Conservation (phyloP, 37 sponge, comb jelly and placozoan species). For the Mnemiopsis leidyi region DNA sequence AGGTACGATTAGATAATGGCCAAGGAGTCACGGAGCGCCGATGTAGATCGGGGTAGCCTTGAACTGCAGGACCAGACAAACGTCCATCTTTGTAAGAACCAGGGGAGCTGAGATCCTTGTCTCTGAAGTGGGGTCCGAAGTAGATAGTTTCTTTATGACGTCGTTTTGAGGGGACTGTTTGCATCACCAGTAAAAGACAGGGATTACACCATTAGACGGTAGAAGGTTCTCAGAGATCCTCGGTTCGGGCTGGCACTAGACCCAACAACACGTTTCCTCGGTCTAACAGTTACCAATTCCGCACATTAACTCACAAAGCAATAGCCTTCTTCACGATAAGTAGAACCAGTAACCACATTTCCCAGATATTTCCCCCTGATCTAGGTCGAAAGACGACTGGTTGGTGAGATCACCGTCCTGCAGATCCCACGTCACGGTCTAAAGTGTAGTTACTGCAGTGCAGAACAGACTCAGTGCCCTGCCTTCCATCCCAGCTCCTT, state of each 20-base stretch:
- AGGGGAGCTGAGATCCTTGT: background rate
- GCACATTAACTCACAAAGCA: no score
- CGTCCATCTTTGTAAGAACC: background rate
- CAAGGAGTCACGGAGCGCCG: background rate
- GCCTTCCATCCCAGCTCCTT: background rate
- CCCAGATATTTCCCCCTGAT: background rate
- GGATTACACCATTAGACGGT: background rate
- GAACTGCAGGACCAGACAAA: no score
- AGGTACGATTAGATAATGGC: background rate
- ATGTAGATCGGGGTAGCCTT: no score
- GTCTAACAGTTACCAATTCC: background rate
- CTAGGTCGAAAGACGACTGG: background rate
- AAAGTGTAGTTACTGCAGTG: background rate
- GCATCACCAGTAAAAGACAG: background rate
- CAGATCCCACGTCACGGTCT: background rate
- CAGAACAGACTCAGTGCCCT: background rate
- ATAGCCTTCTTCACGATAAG: background rate
- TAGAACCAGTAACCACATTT: background rate
- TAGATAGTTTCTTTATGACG: background rate
- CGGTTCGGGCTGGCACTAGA: no score
- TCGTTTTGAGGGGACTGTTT: background rate
- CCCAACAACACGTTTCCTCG: background rate
- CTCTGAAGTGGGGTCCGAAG: background rate
- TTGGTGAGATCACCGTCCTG: background rate
- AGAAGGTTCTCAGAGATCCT: no score